Percentiles rank a stretch among this genome's conserved stretches.
phyloP scores from a whole-genome alignment of 1,140 invertebrate species.

The Ostrea edulis region DNA sequence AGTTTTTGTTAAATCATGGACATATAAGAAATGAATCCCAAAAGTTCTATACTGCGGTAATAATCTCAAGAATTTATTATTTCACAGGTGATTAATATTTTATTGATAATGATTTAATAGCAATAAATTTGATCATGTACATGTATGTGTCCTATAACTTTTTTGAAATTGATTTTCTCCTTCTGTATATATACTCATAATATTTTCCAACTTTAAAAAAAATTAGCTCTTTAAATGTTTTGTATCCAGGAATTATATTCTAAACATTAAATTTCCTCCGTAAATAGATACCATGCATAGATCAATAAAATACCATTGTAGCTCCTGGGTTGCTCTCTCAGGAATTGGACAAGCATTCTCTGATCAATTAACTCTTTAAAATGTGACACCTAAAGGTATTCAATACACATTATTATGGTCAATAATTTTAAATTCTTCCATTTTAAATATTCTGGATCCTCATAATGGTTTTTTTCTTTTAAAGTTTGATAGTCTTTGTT shows the following conservation, averaged over 20 bases:
- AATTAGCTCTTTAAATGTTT: neutral
- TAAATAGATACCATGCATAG: neutral
- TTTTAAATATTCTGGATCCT: neutral
- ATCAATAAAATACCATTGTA: conserved; percentile 7
- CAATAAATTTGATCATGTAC: too few relatives aligned
- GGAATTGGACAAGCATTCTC: neutral
- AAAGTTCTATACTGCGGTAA: too few relatives aligned
- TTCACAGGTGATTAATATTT: neutral
- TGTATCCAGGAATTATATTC: neutral
- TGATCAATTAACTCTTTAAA: conserved; percentile 14
- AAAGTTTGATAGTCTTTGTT: conserved; percentile 1
- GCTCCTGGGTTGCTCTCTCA: neutral
- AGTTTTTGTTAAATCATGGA: too few relatives aligned
- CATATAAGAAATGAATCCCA: too few relatives aligned
- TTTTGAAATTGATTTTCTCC: neutral
- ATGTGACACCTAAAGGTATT: neutral
- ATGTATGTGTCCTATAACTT: too few relatives aligned
- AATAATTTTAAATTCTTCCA: conserved; percentile 18
- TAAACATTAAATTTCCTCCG: neutral
- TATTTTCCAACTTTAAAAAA: neutral
- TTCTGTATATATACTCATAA: neutral
- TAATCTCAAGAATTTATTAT: neutral
- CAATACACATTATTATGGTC: conserved; percentile 7
- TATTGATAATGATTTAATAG: neutral
- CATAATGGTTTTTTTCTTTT: neutral